These are phyloP conservation scores for Platycheirus albimanus DNA, from an alignment of 2,888 invertebrate genomes.

Conservation along the genomic window DNA sequence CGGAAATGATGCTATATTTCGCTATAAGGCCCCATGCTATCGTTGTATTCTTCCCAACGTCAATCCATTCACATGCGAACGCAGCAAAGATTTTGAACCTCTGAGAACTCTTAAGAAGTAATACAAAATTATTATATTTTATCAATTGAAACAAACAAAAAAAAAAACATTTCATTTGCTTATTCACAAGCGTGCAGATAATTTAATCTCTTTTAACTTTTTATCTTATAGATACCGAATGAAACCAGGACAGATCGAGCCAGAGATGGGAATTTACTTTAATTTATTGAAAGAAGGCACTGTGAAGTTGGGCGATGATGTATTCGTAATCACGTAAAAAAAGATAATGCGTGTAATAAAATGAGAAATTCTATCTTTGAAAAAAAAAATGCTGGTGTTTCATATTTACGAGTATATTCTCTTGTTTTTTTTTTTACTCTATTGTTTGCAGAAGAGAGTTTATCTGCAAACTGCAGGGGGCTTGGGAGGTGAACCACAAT, in stretches of 20 bases:
- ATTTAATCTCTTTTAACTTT: constrained; percentile 6
- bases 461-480: no score
- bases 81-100: constrained; percentile 86
- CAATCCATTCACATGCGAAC: constrained; percentile 87
- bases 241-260: constrained; percentile 73
- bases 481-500: no score
- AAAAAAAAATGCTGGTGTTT: no score
- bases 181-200: constrained; percentile 37
- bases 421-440: neutral
- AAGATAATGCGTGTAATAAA: neutral
- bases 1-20: constrained; percentile 81
- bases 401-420: neutral
- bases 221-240: constrained; percentile 54
- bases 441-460: neutral
- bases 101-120: constrained; percentile 87
- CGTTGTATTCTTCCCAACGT: constrained; percentile 89
- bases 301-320: constrained; percentile 82
- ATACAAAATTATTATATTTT: neutral
- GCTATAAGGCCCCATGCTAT: constrained; percentile 79
- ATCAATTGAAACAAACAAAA: no score
- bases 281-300: constrained; percentile 80
- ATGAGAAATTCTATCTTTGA: no score
- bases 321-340: constrained; percentile 79
- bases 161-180: no score
- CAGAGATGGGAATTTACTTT: constrained; percentile 83